A percentile compares a stretch with the other conserved stretches of the same genome.
These are phyloP conservation scores for Tribolium castaneum DNA, from an alignment of 1,140 invertebrate genomes.

Conservation along the genomic window DNA sequence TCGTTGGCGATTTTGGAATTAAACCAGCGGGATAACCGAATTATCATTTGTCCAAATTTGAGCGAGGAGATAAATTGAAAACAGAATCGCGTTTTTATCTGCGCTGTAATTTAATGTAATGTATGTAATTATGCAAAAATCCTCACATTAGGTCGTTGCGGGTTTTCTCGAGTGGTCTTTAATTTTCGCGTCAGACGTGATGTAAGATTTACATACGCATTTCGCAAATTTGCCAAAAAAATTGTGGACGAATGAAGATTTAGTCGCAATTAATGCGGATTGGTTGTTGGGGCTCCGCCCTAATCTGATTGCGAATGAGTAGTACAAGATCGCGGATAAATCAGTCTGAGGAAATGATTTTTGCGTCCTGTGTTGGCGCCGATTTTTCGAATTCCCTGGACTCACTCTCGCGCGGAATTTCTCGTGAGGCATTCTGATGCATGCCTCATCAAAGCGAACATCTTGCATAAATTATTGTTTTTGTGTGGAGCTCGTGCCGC, in stretches of 20 bases:
- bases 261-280: background rate
- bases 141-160: slow-evolving; percentile 3
- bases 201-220: slow-evolving; percentile 11
- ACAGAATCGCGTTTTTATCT: background rate
- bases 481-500: background rate
- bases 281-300: background rate
- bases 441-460: background rate
- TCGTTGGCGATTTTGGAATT: background rate
- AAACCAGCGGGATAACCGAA: background rate
- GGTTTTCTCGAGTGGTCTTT: background rate
- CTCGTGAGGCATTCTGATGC: background rate
- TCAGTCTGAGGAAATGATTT: no score
- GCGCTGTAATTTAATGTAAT: slow-evolving; percentile 2
- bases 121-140: slow-evolving; percentile 18
- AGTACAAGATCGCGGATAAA: no score
- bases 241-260: background rate
- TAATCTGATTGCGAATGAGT: background rate
- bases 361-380: background rate
- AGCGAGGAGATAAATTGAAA: background rate
- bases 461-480: slow-evolving; percentile 1
- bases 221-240: background rate
- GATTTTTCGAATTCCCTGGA: background rate
- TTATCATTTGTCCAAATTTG: background rate
- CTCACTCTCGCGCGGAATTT: background rate
- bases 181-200: slow-evolving; percentile 1